Base-by-base conservation (phyloP, 1,140 invertebrate species). In the Whitmania pigra region DNA sequence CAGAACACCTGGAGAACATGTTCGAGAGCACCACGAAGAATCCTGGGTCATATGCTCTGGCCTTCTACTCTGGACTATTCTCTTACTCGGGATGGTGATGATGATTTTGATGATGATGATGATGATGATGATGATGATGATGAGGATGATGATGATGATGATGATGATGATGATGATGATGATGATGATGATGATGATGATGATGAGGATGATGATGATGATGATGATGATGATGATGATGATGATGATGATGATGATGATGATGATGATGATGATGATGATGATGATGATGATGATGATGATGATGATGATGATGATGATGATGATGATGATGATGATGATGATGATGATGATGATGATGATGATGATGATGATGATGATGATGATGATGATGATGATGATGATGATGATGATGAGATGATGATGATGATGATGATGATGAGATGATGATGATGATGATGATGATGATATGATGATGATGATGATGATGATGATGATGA, bases 11-110 rank as follows among this genome's bases (percentile, higher is more conserved):
- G 73, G 55, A 78, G 27, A 73, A 76, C 40, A 75, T 77, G 29
- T 80, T 78, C 76, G 77, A 78, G 71, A 75, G 76, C 29, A 77
- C 78, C 15, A 77, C 75, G 7, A 75, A 69, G 67, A 74, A 79
- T 36, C 75, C 77, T 22, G 78, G 79, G 20, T 73, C 72, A 11
- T 74, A 80, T 63, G 79, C 80, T 2, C 67, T 80, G 69, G 78
- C 80, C 0, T 80, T 82, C 73, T 82, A 82, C 73, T 80, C 79
- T 27, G 81, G 81, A 3, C 71, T 82, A 0, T 82, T 81, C 72
- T 80, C 80, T 5, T 82, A 80, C 75, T 79, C 80, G 25, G 81
- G 81, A 73, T 82, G 80, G 80, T 63, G 57, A 31, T 15, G 57
- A 18, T 17, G 57, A 20, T 15, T 6, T 11, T 63, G 57, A 63